phyloP scores from a whole-genome alignment of 1,140 invertebrate genomes.

The Saxidomus purpurata region DNA sequence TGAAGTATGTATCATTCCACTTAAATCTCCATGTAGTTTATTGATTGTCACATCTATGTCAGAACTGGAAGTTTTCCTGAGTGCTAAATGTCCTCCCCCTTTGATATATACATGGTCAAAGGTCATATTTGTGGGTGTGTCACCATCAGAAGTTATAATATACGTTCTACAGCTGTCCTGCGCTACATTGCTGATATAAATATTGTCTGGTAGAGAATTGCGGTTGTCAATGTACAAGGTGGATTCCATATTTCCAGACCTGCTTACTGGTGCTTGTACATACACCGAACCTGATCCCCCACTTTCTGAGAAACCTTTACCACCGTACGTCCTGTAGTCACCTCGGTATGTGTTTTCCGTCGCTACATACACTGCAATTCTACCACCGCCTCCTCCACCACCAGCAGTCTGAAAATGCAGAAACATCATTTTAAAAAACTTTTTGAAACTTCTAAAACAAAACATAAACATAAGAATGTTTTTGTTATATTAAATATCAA shows the following conservation, averaged over 20 bases:
- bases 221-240: conserved; percentile 77
- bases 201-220: conserved; percentile 68
- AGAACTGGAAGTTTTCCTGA: conserved; percentile 59
- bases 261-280: conserved; percentile 63
- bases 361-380: conserved; percentile 73
- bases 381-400: conserved; percentile 80
- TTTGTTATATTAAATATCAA: too few relatives aligned
- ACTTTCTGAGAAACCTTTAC: conserved; percentile 72
- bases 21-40: conserved; percentile 76
- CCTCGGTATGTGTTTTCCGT: conserved; percentile 72
- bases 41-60: conserved; percentile 70
- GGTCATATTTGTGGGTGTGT: conserved; percentile 51
- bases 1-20: conserved; percentile 78
- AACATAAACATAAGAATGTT: too few relatives aligned
- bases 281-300: conserved; percentile 80
- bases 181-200: conserved; percentile 67
- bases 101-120: conserved; percentile 74
- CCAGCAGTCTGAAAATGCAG: conserved; percentile 74
- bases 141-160: conserved; percentile 65
- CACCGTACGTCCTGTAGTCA: conserved; percentile 75
- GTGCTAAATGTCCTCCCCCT: conserved; percentile 75
- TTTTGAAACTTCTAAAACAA: too few relatives aligned
- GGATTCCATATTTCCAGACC: conserved; percentile 44
- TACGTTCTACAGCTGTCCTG: conserved; percentile 76
- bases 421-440: too few relatives aligned